phyloP scores from a whole-genome alignment of 2,888 invertebrate species.

The Spilosoma lubricipeda region DNA sequence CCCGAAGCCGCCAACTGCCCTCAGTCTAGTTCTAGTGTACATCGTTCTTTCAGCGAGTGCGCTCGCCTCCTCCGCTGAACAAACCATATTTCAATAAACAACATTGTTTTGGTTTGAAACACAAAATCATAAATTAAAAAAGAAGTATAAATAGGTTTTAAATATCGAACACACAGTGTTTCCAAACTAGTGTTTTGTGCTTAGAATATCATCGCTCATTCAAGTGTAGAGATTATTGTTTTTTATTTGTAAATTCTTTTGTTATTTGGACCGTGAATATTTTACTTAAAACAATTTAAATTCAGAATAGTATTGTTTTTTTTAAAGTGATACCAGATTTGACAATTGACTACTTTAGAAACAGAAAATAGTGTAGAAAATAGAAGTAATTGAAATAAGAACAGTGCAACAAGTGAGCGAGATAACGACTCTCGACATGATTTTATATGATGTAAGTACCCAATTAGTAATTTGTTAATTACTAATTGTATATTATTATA shows the following conservation, averaged over 20 bases:
- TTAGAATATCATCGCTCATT: slow-evolving; percentile 19
- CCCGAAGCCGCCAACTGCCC: slow-evolving; percentile 57
- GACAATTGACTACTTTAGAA: not conserved
- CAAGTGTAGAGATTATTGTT: slow-evolving; percentile 15
- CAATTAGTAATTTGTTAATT: not conserved
- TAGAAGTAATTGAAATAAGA: slow-evolving; percentile 31
- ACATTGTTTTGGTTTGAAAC: slow-evolving; percentile 21
- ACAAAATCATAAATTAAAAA: slow-evolving; percentile 29
- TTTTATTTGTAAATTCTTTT: slow-evolving; percentile 8
- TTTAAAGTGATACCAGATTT: not conserved
- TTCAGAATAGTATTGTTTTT: not conserved
- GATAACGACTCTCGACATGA: slow-evolving; percentile 70
- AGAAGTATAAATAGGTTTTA: slow-evolving; percentile 7
- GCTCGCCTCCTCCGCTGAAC: slow-evolving; percentile 44
- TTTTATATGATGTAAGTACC: slow-evolving; percentile 77
- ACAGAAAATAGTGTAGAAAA: slow-evolving; percentile 18
- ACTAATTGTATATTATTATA: not conserved
- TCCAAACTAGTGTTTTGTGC: slow-evolving; percentile 29
- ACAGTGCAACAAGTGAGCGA: slow-evolving; percentile 77
- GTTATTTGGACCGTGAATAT: not conserved
- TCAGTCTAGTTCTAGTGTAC: slow-evolving; percentile 58
- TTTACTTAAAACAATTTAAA: not conserved
- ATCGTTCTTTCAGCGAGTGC: slow-evolving; percentile 48
- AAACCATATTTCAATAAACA: slow-evolving; percentile 25
- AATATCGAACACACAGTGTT: slow-evolving; percentile 33